A percentile compares a stretch with the other conserved stretches of the same genome.
Conservation (phyloP, 2,888 invertebrate species). For the Pristionchus entomophagus region DNA sequence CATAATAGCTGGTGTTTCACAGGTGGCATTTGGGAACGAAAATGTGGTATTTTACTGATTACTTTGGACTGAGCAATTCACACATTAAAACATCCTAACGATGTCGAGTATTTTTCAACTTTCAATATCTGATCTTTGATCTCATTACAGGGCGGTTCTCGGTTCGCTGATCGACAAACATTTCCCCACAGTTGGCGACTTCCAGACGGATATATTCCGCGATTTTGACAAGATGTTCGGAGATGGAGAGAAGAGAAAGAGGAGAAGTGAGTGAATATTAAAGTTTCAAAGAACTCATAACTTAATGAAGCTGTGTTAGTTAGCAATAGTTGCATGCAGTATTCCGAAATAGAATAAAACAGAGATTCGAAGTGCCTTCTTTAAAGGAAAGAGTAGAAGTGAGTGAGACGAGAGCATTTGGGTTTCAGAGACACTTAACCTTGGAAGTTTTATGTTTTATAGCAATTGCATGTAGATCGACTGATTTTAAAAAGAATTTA, state of each 20-base stretch:
- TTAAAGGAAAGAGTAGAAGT: too few species aligned
- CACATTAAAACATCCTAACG: background rate
- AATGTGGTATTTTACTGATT: too few species aligned
- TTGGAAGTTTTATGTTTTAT: too few species aligned
- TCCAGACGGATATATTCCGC: conserved; percentile 60
- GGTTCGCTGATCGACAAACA: conserved; percentile 97
- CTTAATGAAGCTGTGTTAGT: background rate
- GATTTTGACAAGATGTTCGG: conserved; percentile 64
- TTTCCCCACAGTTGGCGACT: conserved; percentile 91
- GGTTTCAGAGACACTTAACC: too few species aligned
- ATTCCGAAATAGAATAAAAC: too few species aligned
- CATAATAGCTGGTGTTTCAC: background rate
- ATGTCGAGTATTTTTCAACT: background rate
- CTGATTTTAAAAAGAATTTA: too few species aligned
- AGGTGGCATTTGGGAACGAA: background rate
- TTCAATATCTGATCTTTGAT: too few species aligned
- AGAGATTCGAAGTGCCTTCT: too few species aligned
- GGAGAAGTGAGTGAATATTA: conserved; percentile 47
- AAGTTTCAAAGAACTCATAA: background rate
- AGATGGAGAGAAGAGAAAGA: conserved; percentile 54
- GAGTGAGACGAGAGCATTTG: too few species aligned
- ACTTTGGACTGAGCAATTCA: background rate
- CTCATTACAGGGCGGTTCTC: conserved; percentile 93
- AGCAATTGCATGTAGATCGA: too few species aligned
- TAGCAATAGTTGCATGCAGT: too few species aligned